Evolutionary conservation across 2,888 invertebrate species (phyloP).

Genomic region (Antitype chi): DNA sequence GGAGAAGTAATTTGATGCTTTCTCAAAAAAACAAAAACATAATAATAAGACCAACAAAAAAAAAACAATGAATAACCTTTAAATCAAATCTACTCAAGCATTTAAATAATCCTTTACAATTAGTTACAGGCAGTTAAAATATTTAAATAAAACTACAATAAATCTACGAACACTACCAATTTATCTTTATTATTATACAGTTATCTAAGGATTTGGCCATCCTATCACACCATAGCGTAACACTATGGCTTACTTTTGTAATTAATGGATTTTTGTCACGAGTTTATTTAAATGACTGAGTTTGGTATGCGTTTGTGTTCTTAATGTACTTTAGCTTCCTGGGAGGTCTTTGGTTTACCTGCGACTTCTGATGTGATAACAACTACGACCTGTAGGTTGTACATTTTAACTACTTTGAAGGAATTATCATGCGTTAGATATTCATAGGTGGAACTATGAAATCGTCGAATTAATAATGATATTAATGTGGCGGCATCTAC

Average conservation of each 20-base stretch:
- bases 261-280: slow-evolving; percentile 64
- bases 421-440: neutral
- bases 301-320: slow-evolving; percentile 35
- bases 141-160: slow-evolving; percentile 72
- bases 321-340: slow-evolving; percentile 15
- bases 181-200: slow-evolving; percentile 78
- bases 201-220: slow-evolving; percentile 63
- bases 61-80: too few species aligned
- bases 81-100: slow-evolving; percentile 12
- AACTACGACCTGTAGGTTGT: neutral
- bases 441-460: neutral
- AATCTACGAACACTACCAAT: slow-evolving; percentile 73
- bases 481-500: too few species aligned
- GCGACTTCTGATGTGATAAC: neutral
- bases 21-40: too few species aligned
- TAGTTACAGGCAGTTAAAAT: slow-evolving; percentile 65
- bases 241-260: slow-evolving; percentile 25
- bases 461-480: neutral
- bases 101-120: slow-evolving; percentile 55
- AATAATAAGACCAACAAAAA: too few species aligned
- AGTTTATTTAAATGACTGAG: slow-evolving; percentile 52
- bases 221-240: slow-evolving; percentile 59
- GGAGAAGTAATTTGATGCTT: too few species aligned
- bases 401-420: slow-evolving; percentile 21
- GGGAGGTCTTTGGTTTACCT: slow-evolving; percentile 34